Conservation (phyloP, 2,888 invertebrate genomes). For the Tetranychus piercei region DNA sequence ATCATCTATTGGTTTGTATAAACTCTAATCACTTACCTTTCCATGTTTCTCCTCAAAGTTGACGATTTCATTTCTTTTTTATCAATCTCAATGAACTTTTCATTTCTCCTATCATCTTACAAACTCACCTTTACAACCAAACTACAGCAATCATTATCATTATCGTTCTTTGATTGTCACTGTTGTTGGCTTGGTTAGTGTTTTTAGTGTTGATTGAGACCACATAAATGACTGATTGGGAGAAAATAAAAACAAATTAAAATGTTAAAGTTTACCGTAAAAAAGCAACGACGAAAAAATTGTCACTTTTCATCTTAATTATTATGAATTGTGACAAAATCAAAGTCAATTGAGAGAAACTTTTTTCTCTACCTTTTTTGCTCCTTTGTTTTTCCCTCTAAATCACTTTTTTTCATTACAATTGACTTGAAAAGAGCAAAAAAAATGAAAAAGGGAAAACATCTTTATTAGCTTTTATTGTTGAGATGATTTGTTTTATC, state of each 20-base stretch:
- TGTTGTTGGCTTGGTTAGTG: neutral
- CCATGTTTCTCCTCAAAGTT: neutral
- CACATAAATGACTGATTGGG: neutral
- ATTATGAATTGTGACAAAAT: neutral
- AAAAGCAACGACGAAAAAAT: neutral
- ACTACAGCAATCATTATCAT: neutral
- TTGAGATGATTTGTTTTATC: no score
- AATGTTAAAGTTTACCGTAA: neutral
- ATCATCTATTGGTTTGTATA: constrained; percentile 50
- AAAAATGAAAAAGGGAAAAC: neutral
- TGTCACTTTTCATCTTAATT: neutral
- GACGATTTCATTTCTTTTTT: neutral
- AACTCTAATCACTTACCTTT: neutral
- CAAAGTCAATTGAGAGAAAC: neutral
- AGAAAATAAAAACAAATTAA: neutral
- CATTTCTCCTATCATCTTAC: neutral
- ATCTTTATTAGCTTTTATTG: neutral
- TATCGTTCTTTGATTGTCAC: neutral
- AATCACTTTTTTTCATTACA: neutral
- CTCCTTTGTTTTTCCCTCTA: no score
- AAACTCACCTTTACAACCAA: neutral
- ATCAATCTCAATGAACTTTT: neutral
- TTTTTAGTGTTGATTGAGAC: neutral
- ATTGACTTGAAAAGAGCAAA: neutral
- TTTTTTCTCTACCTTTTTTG: neutral